Evolutionary conservation across 2,797 vertebrate genomes (phyloP).

Genomic region (Gymnoscopelus microlampas): DNA sequence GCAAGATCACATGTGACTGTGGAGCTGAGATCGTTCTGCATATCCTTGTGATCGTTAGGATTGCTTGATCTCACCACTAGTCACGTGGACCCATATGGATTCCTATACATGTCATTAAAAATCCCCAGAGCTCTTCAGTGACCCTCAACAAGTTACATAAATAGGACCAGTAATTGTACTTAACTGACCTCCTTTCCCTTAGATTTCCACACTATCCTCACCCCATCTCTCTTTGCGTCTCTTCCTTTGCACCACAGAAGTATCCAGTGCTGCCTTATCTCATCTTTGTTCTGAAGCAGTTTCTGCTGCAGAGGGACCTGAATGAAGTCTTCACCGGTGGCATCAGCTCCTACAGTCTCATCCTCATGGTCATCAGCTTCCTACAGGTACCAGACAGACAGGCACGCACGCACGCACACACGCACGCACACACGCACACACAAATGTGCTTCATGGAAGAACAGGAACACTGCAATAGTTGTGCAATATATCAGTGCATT

Average conservation of each 20-base stretch:
- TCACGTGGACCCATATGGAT: background rate
- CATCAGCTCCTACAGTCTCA: slow-evolving; percentile 98
- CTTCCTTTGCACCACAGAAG: slow-evolving; percentile 81
- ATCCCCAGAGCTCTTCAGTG: background rate
- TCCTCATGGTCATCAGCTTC: slow-evolving; percentile 99
- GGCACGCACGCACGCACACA: background rate
- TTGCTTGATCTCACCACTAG: background rate
- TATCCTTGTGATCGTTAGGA: background rate
- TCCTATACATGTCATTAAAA: background rate
- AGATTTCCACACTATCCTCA: background rate
- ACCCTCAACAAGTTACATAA: background rate
- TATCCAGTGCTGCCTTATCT: slow-evolving; percentile 97
- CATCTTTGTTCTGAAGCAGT: slow-evolving; percentile 99
- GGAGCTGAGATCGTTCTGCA: background rate
- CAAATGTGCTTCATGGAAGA: too few relatives aligned
- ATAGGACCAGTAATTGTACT: too few relatives aligned
- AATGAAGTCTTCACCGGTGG: slow-evolving; percentile 99
- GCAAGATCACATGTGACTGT: background rate
- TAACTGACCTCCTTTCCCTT: background rate
- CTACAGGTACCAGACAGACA: slow-evolving; percentile 85
- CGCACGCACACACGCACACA: background rate
- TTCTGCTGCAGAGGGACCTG: slow-evolving; percentile 97
- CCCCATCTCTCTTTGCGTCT: slow-evolving; percentile 17
- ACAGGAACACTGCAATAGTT: too few relatives aligned
- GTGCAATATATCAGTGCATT: too few relatives aligned